phyloP scores from a whole-genome alignment of 2,113 vertebrate genomes.

The Sialia sialis region DNA sequence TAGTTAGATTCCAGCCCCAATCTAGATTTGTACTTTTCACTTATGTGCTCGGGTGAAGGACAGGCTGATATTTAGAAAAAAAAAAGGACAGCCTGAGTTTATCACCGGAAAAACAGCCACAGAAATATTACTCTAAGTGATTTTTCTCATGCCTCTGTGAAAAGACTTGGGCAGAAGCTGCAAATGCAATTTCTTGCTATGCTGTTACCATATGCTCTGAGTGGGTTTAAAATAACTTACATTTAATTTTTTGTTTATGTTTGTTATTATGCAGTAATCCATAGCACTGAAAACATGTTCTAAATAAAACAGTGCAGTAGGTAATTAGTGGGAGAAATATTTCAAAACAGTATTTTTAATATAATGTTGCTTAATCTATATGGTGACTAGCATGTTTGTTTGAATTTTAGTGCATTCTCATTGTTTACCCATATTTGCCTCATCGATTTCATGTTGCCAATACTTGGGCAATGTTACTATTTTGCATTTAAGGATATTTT shows the following conservation, averaged over 20 bases:
- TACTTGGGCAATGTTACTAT: background rate
- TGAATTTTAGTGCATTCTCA: background rate
- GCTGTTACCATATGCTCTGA: background rate
- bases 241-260: background rate
- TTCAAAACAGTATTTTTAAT: background rate
- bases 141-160: background rate
- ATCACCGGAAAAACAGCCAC: background rate
- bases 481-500: background rate
- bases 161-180: background rate
- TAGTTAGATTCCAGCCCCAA: background rate
- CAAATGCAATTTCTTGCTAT: background rate
- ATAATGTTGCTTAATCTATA: background rate
- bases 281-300: background rate
- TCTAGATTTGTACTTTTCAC: background rate
- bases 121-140: background rate
- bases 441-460: background rate
- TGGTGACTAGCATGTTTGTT: background rate
- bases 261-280: background rate
- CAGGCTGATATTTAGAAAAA: background rate
- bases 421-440: background rate
- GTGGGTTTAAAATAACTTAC: background rate
- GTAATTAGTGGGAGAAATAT: background rate
- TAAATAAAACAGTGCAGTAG: background rate
- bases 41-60: background rate
- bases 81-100: background rate